Evolutionary conservation across 2,797 vertebrate genomes (phyloP).

Genomic region (Enteromius afrohamiltoni): DNA sequence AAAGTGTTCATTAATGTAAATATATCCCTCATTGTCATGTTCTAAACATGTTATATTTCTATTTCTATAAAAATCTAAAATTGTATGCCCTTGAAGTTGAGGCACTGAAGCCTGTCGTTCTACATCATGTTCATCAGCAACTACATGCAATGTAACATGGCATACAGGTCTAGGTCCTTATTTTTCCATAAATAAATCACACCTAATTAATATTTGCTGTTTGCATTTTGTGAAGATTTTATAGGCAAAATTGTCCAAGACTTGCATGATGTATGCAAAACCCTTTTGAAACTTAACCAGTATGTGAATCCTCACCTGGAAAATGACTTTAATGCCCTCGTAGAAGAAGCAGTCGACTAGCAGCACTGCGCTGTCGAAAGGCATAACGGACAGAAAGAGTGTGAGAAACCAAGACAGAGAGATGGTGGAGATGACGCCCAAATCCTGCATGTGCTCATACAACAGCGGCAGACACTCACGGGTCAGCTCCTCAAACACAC

Average conservation of each 20-base stretch:
- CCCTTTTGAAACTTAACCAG: neutral
- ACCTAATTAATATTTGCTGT: neutral
- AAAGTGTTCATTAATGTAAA: no score
- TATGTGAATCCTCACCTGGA: slow-evolving; percentile 77
- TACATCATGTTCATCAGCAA: neutral
- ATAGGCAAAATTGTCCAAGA: neutral
- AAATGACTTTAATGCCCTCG: slow-evolving; percentile 94
- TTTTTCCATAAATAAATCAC: neutral
- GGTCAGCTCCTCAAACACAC: slow-evolving; percentile 95
- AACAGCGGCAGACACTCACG: slow-evolving; percentile 87
- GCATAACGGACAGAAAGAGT: slow-evolving; percentile 96
- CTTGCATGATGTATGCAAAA: neutral
- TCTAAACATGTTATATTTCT: no score
- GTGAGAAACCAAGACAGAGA: slow-evolving; percentile 98
- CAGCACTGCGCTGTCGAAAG: slow-evolving; percentile 93
- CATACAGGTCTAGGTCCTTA: no score
- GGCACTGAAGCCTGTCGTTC: neutral
- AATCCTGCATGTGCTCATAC: slow-evolving; percentile 93
- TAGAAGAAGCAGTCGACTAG: slow-evolving; percentile 98
- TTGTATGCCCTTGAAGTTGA: no score
- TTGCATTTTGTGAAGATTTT: neutral
- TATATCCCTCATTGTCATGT: no score
- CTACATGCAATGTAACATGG: neutral
- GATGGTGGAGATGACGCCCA: slow-evolving; percentile 96
- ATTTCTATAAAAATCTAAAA: no score